phyloP scores from a whole-genome alignment of 2,113 vertebrate genomes.

The Tragulus kanchil region DNA sequence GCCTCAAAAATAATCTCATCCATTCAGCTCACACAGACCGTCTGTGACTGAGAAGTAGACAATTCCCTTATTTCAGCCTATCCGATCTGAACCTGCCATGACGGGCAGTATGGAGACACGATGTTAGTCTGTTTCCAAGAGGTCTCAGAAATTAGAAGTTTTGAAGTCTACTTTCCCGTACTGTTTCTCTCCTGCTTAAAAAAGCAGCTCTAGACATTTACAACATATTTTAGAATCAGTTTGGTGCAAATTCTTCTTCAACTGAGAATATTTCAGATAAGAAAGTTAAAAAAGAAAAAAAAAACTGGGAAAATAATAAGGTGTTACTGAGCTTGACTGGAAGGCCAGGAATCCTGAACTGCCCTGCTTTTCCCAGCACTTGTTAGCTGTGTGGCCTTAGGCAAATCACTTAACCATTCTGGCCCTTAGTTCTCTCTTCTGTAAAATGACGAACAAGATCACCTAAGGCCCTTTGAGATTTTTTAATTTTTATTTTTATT shows the following conservation, averaged over 20 bases:
- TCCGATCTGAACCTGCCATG: background rate
- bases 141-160: constrained; percentile 41
- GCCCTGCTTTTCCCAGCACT: background rate
- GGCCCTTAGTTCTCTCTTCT: background rate
- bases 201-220: background rate
- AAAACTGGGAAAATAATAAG: background rate
- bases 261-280: constrained; percentile 1
- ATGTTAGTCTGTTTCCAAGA: constrained; percentile 3
- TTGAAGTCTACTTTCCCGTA: background rate
- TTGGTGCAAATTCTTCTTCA: constrained; percentile 29
- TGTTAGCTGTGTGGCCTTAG: background rate
- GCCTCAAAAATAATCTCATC: background rate
- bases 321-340: background rate
- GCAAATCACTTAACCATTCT: background rate
- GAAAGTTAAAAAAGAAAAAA: background rate
- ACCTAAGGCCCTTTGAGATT: background rate
- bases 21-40: background rate
- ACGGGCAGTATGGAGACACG: background rate
- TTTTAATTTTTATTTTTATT: too few relatives aligned
- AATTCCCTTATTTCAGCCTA: background rate
- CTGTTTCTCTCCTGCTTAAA: constrained; percentile 2
- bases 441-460: background rate
- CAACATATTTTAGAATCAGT: constrained; percentile 1
- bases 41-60: background rate
- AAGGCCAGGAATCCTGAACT: background rate